A percentile compares a stretch with the other conserved stretches of the same genome.
phyloP scores from a whole-genome alignment of 1,140 invertebrate species.

The Chionoecetes opilio region DNA sequence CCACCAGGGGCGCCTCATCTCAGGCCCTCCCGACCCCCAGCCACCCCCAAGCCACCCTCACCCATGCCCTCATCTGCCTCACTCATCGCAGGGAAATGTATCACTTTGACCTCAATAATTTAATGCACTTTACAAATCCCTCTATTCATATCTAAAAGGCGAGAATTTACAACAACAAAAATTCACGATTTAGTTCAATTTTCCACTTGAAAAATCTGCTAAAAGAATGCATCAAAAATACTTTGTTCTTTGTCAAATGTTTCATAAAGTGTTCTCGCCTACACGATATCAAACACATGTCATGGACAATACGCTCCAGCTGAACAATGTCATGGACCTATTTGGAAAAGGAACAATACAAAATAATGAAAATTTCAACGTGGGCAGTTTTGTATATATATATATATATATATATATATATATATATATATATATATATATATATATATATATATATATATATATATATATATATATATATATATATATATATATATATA shows the following conservation, averaged over 20 bases:
- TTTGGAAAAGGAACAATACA: background rate
- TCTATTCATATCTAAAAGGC: background rate
- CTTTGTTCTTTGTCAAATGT: background rate
- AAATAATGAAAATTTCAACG: background rate
- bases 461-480: slow-evolving; percentile 58
- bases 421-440: slow-evolving; percentile 42
- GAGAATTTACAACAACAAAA: background rate
- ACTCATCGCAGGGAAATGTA: background rate
- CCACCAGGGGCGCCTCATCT: slow-evolving; percentile 14
- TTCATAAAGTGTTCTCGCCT: slow-evolving; percentile 20
- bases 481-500: slow-evolving; percentile 42
- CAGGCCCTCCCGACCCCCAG: background rate
- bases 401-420: slow-evolving; percentile 27
- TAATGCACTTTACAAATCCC: too few species aligned
- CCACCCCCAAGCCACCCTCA: background rate
- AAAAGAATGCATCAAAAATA: slow-evolving; percentile 11
- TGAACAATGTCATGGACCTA: background rate
- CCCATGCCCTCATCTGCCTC: background rate
- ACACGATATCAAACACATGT: background rate
- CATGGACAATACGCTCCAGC: background rate
- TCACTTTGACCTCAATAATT: background rate
- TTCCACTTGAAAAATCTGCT: background rate
- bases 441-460: slow-evolving; percentile 59
- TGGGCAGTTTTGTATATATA: background rate
- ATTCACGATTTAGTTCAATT: background rate